Evolutionary conservation across 2,888 invertebrate species (phyloP).

Genomic region (Macrostomum cliftonense): DNA sequence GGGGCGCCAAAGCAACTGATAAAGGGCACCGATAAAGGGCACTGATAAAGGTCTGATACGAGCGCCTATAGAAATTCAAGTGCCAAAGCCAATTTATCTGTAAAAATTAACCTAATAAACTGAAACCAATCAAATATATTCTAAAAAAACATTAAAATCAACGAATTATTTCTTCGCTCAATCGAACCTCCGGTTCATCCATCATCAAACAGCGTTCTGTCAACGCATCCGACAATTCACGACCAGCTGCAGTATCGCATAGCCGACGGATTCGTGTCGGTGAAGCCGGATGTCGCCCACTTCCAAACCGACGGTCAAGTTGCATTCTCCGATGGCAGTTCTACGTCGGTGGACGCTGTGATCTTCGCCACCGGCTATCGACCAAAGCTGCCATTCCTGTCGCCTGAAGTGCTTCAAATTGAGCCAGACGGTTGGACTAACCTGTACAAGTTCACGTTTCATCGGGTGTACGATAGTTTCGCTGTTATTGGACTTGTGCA

Average conservation of each 20-base stretch:
- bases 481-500: no score
- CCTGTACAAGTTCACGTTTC: conserved; percentile 26
- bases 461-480: no score
- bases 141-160: no score
- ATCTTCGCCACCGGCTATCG: conserved; percentile 38
- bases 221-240: conserved; percentile 35
- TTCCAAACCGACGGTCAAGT: conserved; percentile 22
- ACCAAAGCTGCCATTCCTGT: conserved; percentile 31
- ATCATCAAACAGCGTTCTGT: conserved; percentile 24
- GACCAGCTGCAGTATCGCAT: conserved; percentile 40
- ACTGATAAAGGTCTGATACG: no score
- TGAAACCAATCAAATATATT: no score
- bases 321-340: conserved; percentile 25
- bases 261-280: conserved; percentile 28
- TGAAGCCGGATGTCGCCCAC: conserved; percentile 24
- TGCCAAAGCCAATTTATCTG: no score
- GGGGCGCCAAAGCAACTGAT: no score
- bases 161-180: no score
- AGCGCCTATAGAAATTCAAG: no score
- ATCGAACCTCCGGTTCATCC: no score
- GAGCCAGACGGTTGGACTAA: conserved; percentile 10
- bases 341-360: conserved; percentile 26
- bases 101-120: no score
- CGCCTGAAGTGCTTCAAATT: conserved; percentile 12
- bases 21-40: no score